phyloP scores from a whole-genome alignment of 2,888 invertebrate genomes.

The Leucophenga montana region DNA sequence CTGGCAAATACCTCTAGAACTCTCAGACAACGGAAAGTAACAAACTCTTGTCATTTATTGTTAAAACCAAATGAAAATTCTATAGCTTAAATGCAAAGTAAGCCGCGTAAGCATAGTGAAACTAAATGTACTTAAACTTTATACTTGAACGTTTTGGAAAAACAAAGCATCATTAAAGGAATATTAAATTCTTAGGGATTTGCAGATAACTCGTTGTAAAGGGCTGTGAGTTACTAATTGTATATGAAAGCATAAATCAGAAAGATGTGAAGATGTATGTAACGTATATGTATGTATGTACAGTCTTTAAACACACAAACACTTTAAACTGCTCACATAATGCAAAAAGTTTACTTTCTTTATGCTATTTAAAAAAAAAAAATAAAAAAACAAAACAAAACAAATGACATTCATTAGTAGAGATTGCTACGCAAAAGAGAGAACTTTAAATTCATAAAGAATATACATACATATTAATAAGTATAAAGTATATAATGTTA shows the following conservation, averaged over 20 bases:
- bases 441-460: not conserved
- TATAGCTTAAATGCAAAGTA: constrained; percentile 14
- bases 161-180: constrained; percentile 11
- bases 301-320: not conserved
- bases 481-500: not conserved
- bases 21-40: constrained; percentile 43
- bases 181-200: constrained; percentile 36
- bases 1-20: constrained; percentile 50
- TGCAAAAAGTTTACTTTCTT: constrained; percentile 3
- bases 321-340: constrained; percentile 1
- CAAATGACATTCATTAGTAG: constrained; percentile 3
- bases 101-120: not conserved
- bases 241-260: constrained; percentile 28
- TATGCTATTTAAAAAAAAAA: not conserved
- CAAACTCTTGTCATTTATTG: constrained; percentile 38
- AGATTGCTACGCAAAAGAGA: not conserved
- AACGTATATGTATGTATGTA: not conserved
- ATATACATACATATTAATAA: not conserved
- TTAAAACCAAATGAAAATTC: constrained; percentile 29
- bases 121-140: constrained; percentile 28
- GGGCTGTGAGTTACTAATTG: constrained; percentile 57
- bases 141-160: constrained; percentile 14
- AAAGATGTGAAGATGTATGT: constrained; percentile 11
- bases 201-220: constrained; percentile 50
- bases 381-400: no score